Percentiles rank a stretch among this genome's conserved stretches.
These are phyloP conservation scores for Astreopora myriophthalma DNA, from an alignment of 64 coral and sea anemone species.

Conservation along the genomic window DNA sequence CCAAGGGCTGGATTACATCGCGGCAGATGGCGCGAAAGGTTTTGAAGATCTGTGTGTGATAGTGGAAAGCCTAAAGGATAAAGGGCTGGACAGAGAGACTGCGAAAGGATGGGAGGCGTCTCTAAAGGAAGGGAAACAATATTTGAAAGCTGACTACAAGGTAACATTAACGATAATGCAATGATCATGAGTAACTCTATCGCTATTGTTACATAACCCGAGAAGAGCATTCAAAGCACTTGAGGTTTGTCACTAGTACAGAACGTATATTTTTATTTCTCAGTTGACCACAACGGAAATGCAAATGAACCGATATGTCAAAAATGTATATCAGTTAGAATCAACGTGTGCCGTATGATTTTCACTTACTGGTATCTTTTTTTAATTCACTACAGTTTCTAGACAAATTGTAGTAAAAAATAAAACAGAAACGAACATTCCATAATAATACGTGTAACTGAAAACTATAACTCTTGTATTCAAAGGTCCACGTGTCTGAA, in stretches of 20 bases:
- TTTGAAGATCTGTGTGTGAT: slow-evolving; percentile 20
- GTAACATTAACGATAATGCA: background rate
- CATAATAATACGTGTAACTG: background rate
- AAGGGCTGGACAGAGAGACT: background rate
- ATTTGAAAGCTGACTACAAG: background rate
- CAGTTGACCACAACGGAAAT: no score
- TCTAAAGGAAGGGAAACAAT: slow-evolving; percentile 26
- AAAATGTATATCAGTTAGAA: background rate
- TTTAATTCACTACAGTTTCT: background rate
- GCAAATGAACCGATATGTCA: background rate
- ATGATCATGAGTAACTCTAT: background rate
- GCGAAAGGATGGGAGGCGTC: background rate
- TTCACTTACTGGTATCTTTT: background rate
- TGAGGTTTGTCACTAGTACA: no score
- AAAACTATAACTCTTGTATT: background rate
- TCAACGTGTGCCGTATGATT: background rate
- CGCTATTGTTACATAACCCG: background rate
- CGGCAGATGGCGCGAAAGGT: slow-evolving; percentile 21
- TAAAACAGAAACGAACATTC: background rate
- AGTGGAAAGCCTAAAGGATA: background rate
- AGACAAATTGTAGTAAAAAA: background rate
- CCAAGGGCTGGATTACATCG: slow-evolving; percentile 27
- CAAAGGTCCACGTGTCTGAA: slow-evolving; percentile 44
- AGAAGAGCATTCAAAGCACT: background rate
- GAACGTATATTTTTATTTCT: no score